These are phyloP conservation scores for Tethya wilhelma DNA, from an alignment of 37 sponge, comb jelly and placozoan species.

Conservation along the genomic window DNA sequence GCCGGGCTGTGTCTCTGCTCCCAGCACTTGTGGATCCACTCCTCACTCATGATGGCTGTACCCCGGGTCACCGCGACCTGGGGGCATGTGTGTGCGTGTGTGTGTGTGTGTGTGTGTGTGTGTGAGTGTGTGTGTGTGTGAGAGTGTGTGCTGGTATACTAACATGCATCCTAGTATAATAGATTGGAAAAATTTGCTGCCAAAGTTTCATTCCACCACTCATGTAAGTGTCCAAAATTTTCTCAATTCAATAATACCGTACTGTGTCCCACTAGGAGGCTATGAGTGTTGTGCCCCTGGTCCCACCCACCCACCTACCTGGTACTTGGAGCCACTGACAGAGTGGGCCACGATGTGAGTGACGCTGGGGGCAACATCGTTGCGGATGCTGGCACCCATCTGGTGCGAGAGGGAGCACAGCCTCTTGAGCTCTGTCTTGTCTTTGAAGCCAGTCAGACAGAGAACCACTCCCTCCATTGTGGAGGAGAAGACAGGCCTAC, in stretches of 20 bases:
- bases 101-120: no score
- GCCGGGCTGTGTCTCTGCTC: constrained; percentile 46
- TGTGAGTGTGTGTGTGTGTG: no score
- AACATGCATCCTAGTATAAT: no score
- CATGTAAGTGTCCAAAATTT: no score
- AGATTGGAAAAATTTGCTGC: no score
- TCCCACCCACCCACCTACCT: constrained; percentile 43
- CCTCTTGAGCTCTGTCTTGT: constrained; percentile 50
- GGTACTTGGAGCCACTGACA: constrained; percentile 89
- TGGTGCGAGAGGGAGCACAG: constrained; percentile 76
- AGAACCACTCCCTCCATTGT: constrained; percentile 69
- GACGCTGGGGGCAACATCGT: constrained; percentile 74
- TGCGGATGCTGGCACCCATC: constrained; percentile 90
- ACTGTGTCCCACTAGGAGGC: no score
- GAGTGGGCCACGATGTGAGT: constrained; percentile 91
- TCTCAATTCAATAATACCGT: no score
- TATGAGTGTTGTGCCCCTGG: no score
- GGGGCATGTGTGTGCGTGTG: no score
- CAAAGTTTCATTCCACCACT: no score
- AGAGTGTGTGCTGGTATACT: no score
- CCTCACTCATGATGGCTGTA: constrained; percentile 89
- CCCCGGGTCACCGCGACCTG: constrained; percentile 84
- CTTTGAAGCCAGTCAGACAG: constrained; percentile 91
- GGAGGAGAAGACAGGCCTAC: constrained; percentile 66
- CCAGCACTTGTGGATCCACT: constrained; percentile 81